Evolutionary conservation across 2,113 vertebrate species (phyloP).

Genomic region (Saimiri boliviensis): DNA sequence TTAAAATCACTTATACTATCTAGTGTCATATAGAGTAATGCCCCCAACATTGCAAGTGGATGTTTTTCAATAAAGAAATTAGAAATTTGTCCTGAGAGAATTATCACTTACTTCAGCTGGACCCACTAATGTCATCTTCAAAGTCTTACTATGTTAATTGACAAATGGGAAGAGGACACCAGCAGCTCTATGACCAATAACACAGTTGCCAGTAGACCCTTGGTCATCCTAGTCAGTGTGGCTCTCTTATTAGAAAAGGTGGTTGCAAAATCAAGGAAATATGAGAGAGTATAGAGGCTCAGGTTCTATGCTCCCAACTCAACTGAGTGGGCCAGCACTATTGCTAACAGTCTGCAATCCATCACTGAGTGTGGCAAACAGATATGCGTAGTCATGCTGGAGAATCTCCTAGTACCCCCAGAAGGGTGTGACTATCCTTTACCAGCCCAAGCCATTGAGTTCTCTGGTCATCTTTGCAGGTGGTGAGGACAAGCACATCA

Average conservation of each 20-base stretch:
- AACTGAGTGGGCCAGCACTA: too few relatives aligned
- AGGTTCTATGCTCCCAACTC: neutral
- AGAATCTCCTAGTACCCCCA: neutral
- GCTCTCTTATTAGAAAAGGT: too few relatives aligned
- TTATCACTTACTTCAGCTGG: too few relatives aligned
- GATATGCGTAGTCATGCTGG: neutral
- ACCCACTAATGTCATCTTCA: too few relatives aligned
- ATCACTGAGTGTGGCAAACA: too few relatives aligned
- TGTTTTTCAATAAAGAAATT: neutral
- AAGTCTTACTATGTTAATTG: neutral
- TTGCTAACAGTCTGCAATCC: too few relatives aligned
- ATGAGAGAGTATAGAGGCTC: neutral
- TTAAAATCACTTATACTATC: constrained; percentile 9
- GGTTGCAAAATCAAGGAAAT: neutral
- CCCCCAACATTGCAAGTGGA: neutral
- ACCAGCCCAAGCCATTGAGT: neutral
- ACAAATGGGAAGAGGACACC: too few relatives aligned
- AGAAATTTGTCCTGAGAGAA: neutral
- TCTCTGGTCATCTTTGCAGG: neutral
- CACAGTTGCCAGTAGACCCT: too few relatives aligned
- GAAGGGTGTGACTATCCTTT: neutral
- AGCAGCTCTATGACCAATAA: too few relatives aligned
- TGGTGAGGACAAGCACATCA: neutral
- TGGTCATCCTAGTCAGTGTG: too few relatives aligned
- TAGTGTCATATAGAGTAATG: neutral